These are phyloP conservation scores for Neodiprion pinetum DNA, from an alignment of 1,140 invertebrate species.

Conservation along the genomic window DNA sequence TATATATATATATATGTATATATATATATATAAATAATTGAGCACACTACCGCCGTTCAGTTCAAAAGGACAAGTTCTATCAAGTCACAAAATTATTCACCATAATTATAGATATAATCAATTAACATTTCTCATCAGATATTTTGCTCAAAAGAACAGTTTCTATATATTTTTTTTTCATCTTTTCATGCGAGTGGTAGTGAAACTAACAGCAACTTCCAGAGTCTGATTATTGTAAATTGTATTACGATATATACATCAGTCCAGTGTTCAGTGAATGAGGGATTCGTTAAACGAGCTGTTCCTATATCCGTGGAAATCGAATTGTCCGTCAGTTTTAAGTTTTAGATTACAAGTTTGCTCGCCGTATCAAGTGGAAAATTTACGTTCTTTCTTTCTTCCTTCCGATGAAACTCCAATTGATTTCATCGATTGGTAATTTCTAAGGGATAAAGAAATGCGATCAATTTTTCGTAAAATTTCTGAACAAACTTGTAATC, in stretches of 20 bases:
- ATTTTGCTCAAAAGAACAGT: background rate
- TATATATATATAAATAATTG: conserved; percentile 5
- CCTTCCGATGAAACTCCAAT: conserved; percentile 8
- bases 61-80: conserved; percentile 7
- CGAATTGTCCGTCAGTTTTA: background rate
- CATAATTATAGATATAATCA: conserved; percentile 8
- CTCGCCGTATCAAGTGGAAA: conserved; percentile 19
- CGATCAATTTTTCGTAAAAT: no score
- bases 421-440: no score
- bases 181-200: conserved; percentile 4
- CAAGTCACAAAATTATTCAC: conserved; percentile 4
- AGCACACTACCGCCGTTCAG: conserved; percentile 3
- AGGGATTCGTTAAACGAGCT: background rate
- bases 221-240: background rate
- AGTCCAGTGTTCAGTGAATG: background rate
- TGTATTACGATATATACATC: conserved; percentile 1
- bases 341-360: background rate
- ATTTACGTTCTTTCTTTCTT: conserved; percentile 20
- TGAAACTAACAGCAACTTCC: conserved; percentile 5
- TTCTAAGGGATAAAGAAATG: no score
- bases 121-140: background rate
- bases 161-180: background rate
- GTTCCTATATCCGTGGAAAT: background rate
- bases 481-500: no score
- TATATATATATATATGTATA: background rate